Base-by-base conservation (phyloP, 1,140 invertebrate genomes). In the Zaprionus africanus region DNA sequence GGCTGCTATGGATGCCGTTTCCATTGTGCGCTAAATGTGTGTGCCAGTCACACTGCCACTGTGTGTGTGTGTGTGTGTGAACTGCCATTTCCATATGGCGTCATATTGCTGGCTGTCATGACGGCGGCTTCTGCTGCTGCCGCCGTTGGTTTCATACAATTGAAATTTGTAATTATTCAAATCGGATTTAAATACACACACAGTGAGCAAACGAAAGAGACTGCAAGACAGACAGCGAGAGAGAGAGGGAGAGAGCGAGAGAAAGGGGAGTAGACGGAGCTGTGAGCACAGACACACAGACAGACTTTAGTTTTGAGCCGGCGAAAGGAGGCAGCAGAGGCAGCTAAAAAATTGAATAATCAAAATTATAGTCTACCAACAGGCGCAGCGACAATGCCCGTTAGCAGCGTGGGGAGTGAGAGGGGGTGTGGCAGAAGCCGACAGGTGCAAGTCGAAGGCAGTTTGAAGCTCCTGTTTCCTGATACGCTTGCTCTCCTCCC, bases 81-180 rank as follows among this genome's bases (percentile, higher is more conserved):
- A 49, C 28, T 74, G 77, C 83, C 84, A 88, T 88, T 87, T 88
- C 84, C 83, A 87, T 88, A 88, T 87, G 83, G 84, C 84, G 77
- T 87, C 81, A 88, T 88, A 78, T 87, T 83, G 80, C 78, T 80
- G 84, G 66, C 76, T 77, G 83, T 62, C 58, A 76, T 62, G 63
- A 26, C 68, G 70, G 51, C 59, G 17, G 57, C 22, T 36, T 59
- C 57, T 49, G 58, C 36, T 31, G 22, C 26, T 53, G 76, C 82
- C 68, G 64, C 56, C 70, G 78, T 70, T 79, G 82, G 56, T 83
- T 90, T 84, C 72, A 76, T 90, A 88, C 85, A 88, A 88, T 88
- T 88, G 85, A 88, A 88, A 88, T 88, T 88, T 90, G 81, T 88
- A 88, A 88, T 88, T 88, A 88, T 88, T 88, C 85, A 88, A 88